phyloP scores from a whole-genome alignment of 2,797 vertebrate genomes.

The Phaenicophaeus curvirostris region DNA sequence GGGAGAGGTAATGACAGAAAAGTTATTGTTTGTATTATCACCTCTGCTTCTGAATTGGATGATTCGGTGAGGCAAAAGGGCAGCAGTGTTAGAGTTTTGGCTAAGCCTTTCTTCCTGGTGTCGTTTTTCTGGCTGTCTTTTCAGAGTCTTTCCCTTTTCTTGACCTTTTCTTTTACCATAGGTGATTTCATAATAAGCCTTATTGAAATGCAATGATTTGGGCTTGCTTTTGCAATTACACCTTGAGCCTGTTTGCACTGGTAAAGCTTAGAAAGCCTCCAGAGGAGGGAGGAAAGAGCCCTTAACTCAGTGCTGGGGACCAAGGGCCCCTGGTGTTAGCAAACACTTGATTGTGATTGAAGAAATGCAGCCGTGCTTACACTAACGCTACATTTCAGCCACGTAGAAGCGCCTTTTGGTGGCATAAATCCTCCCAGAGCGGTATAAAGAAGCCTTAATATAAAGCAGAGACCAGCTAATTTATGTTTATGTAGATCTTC shows the following conservation, averaged over 20 bases:
- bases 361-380: neutral
- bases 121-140: neutral
- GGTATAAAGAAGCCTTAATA: neutral
- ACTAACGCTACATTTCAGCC: neutral
- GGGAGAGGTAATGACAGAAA: neutral
- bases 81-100: neutral
- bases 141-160: slow-evolving; percentile 17
- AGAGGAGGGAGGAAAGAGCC: neutral
- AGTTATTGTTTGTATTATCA: neutral
- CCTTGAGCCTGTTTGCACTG: neutral
- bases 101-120: neutral
- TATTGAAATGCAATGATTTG: neutral
- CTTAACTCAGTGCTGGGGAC: neutral
- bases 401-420: neutral
- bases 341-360: neutral
- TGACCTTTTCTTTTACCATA: neutral
- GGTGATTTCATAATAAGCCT: slow-evolving; percentile 22
- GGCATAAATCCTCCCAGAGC: neutral
- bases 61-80: neutral
- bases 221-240: slow-evolving; percentile 18
- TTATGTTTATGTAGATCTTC: neutral
- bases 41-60: neutral
- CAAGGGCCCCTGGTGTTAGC: neutral
- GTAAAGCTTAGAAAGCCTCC: neutral
- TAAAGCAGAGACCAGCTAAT: neutral